These are phyloP conservation scores for Phyllopteryx taeniolatus DNA, from an alignment of 2,113 vertebrate genomes.

Conservation along the genomic window DNA sequence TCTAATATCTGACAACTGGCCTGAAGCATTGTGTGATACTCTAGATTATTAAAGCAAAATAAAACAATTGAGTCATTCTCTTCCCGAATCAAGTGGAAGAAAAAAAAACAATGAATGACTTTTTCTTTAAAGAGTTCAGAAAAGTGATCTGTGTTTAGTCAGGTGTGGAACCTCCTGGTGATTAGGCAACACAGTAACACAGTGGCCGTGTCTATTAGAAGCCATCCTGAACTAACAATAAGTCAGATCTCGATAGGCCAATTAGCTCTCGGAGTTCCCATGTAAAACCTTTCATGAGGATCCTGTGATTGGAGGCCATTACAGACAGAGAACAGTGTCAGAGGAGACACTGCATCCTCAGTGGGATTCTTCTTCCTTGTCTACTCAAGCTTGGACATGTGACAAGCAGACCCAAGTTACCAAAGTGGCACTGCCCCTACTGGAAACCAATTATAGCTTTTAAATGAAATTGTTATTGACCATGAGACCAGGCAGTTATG, in stretches of 20 bases:
- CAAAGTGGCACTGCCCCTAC: slow-evolving; percentile 47
- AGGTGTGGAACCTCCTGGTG: slow-evolving; percentile 72
- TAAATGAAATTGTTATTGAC: slow-evolving; percentile 55
- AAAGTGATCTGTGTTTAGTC: slow-evolving; percentile 70
- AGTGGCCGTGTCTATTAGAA: slow-evolving; percentile 67
- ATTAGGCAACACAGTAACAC: slow-evolving; percentile 64
- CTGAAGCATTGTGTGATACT: slow-evolving; percentile 36
- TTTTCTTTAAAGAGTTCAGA: slow-evolving; percentile 36
- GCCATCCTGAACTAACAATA: slow-evolving; percentile 77
- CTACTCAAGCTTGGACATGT: slow-evolving; percentile 67
- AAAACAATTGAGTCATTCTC: neutral
- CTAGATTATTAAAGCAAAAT: slow-evolving; percentile 1
- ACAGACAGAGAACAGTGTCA: slow-evolving; percentile 55
- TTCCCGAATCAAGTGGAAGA: neutral
- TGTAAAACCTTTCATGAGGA: slow-evolving; percentile 76
- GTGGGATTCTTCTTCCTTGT: slow-evolving; percentile 62
- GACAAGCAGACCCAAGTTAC: slow-evolving; percentile 63
- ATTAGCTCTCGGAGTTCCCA: slow-evolving; percentile 75
- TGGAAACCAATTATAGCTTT: slow-evolving; percentile 62
- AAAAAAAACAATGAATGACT: slow-evolving; percentile 35
- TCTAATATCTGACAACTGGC: slow-evolving; percentile 24
- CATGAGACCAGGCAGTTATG: slow-evolving; percentile 44
- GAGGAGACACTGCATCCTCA: slow-evolving; percentile 55
- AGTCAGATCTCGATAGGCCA: slow-evolving; percentile 73
- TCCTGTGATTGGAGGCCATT: slow-evolving; percentile 68